Percentiles rank a stretch among this genome's conserved stretches.
phyloP scores from a whole-genome alignment of 2,113 vertebrate genomes.

The Poeciliopsis retropinna region DNA sequence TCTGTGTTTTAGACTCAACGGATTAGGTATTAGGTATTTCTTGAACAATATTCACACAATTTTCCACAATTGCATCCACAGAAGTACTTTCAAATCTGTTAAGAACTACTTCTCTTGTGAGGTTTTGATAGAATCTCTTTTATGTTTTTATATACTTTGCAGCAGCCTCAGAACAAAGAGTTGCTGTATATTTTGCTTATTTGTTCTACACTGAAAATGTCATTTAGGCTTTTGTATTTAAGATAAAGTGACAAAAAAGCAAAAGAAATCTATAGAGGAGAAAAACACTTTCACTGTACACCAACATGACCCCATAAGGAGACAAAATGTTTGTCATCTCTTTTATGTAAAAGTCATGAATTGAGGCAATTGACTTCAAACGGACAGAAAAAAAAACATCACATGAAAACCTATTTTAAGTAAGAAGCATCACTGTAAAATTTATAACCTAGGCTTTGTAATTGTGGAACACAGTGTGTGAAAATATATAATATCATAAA shows the following conservation, averaged over 20 bases:
- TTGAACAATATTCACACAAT: background rate
- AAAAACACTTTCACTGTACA: background rate
- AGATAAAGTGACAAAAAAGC: background rate
- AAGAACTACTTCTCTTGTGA: background rate
- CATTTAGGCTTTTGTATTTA: background rate
- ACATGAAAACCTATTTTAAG: background rate
- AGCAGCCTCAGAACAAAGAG: too few relatives aligned
- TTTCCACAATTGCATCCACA: background rate
- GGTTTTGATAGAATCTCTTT: background rate
- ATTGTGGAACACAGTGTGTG: background rate
- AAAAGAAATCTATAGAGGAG: background rate
- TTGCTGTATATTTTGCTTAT: too few relatives aligned
- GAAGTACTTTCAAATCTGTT: background rate
- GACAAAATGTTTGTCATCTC: background rate
- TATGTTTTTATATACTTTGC: background rate
- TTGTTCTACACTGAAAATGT: too few relatives aligned
- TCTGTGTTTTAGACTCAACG: conserved; percentile 3
- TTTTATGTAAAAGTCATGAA: background rate
- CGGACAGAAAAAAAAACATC: background rate
- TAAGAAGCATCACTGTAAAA: background rate
- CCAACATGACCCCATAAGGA: background rate
- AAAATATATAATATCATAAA: background rate
- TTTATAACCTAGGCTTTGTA: background rate
- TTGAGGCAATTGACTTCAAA: background rate
- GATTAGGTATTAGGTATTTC: background rate